Base-by-base conservation (phyloP, 2,888 invertebrate genomes). In the Chaetogeoica ovagalla region DNA sequence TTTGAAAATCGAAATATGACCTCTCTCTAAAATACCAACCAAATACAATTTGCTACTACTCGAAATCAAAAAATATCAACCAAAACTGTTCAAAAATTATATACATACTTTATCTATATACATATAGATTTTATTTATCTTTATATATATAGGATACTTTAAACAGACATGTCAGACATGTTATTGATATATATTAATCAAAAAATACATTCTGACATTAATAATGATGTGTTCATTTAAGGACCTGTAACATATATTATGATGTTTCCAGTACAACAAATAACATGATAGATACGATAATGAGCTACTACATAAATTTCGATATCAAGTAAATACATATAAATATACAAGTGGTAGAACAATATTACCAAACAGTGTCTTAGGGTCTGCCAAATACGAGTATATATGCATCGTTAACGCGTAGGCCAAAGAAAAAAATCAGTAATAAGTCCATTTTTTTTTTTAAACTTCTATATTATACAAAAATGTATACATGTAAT, bases 101-200 rank as follows among this genome's bases (percentile, higher is more conserved):
- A 3, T 48, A 13, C 1, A 6, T 43, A 48, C 13, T 48, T 15
- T 8, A 39, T 59, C 39, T n/a, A 37, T 37, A 70, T 70, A 57
- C 37, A 43, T 19, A 11, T 48, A 11, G 15, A 48, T 13, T 13
- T 15, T 9, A 39, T 59, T 59, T 21, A 39, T 30, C 30, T 30
- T 30, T 59, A 70, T 70, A 70, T 39, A 43, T 19, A 43, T 59
- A 48, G 1, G 5, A 43, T 17, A 60, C 43, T 60, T 60, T 19
- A 59, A 71, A 43, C 43, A 43, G 43, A 60, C 39, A 19, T 62
- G 72, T 72, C 43, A 43, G 23, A n/a, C n/a, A n/a, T 59, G 62
- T 30, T 62, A n/a, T 62, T 62, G n/a, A n/a, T n/a, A n/a, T n/a
- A n/a, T n/a, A 72, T 72, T 72, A 72, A 72, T 72, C 48, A 30